These are phyloP conservation scores for Scomber scombrus DNA, from an alignment of 2,113 vertebrate species.

Conservation along the genomic window DNA sequence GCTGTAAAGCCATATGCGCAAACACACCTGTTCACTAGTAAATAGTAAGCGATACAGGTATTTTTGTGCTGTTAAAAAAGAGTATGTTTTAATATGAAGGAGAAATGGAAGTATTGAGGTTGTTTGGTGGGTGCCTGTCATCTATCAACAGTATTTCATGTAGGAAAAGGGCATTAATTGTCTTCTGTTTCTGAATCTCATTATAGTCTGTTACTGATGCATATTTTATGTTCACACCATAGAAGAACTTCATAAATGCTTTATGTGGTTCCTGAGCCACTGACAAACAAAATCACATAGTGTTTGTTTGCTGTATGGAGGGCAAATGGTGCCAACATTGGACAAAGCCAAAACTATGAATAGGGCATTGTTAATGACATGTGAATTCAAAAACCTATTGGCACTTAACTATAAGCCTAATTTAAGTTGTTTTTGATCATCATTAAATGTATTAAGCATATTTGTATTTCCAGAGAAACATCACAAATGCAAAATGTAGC, in stretches of 20 bases:
- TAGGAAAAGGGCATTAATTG: slow-evolving; percentile 15
- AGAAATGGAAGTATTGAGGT: not conserved
- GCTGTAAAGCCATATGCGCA: slow-evolving; percentile 55
- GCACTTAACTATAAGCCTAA: slow-evolving; percentile 27
- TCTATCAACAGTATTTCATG: slow-evolving; percentile 20
- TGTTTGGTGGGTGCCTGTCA: slow-evolving; percentile 4
- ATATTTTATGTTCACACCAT: slow-evolving; percentile 24
- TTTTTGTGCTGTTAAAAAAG: not conserved
- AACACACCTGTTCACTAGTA: slow-evolving; percentile 39
- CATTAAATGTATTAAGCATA: not conserved
- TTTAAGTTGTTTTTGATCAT: slow-evolving; percentile 19
- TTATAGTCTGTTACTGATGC: slow-evolving; percentile 23
- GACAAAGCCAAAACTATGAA: slow-evolving; percentile 74
- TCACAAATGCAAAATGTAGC: slow-evolving; percentile 29
- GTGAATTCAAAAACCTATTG: slow-evolving; percentile 37
- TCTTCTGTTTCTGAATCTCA: slow-evolving; percentile 22
- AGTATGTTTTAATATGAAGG: not conserved
- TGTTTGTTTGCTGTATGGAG: slow-evolving; percentile 12
- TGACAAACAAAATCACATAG: slow-evolving; percentile 41
- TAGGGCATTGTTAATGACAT: not conserved
- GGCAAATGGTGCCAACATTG: slow-evolving; percentile 70
- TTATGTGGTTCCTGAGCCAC: slow-evolving; percentile 49
- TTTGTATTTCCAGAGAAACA: slow-evolving; percentile 42
- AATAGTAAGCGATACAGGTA: slow-evolving; percentile 17
- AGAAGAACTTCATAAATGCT: slow-evolving; percentile 21